A percentile compares a stretch with the other conserved stretches of the same genome.
Conservation (phyloP, 2,888 invertebrate species). For the Embidobia sp. region DNA sequence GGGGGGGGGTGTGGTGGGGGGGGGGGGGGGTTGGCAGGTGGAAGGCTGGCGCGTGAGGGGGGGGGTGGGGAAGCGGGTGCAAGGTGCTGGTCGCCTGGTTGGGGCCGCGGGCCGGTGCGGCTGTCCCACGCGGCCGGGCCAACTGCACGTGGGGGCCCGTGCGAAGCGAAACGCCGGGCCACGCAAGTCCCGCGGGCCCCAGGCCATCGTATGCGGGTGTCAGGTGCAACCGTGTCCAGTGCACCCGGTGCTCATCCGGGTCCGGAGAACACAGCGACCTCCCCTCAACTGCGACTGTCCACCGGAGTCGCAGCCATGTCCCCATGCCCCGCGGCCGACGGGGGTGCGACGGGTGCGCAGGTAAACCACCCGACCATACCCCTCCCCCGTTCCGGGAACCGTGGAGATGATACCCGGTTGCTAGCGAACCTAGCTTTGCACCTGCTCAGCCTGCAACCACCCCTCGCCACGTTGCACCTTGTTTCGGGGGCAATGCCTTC, state of each 20-base stretch:
- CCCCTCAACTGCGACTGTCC: conserved; percentile 76
- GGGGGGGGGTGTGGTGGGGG: no score
- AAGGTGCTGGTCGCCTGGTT: conserved; percentile 77
- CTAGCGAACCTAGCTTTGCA: no score
- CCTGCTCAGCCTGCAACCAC: no score
- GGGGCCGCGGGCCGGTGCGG: conserved; percentile 74
- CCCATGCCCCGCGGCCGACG: conserved; percentile 71
- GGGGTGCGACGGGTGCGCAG: conserved; percentile 72
- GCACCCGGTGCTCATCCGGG: conserved; percentile 78
- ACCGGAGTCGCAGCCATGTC: conserved; percentile 75
- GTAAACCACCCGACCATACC: conserved; percentile 66
- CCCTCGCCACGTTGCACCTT: no score
- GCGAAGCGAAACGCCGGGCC: conserved; percentile 73
- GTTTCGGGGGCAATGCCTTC: no score
- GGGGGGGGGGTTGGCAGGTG: conserved; percentile 71
- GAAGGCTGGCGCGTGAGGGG: conserved; percentile 80
- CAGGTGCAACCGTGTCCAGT: conserved; percentile 80
- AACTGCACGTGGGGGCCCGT: conserved; percentile 79
- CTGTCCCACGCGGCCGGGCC: conserved; percentile 77
- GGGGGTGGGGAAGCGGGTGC: conserved; percentile 80
- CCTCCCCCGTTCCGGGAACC: no score
- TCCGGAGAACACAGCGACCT: conserved; percentile 75
- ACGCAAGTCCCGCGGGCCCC: conserved; percentile 76
- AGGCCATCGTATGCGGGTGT: conserved; percentile 78
- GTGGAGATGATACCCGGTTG: no score